These are phyloP conservation scores for Empidonax traillii DNA, from an alignment of 2,113 vertebrate genomes.

Conservation along the genomic window DNA sequence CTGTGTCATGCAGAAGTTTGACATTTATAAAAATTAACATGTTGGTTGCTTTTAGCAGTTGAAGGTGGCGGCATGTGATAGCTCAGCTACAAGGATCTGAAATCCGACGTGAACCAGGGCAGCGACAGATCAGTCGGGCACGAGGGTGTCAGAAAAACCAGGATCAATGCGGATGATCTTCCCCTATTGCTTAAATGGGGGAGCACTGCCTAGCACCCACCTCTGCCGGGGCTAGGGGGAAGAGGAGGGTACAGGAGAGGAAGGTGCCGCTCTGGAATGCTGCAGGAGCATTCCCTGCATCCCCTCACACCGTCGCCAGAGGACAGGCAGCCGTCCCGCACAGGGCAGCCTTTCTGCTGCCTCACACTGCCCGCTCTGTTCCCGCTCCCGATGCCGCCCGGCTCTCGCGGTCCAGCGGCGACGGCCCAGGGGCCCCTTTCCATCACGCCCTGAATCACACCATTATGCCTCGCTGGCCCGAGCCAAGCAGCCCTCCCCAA, in stretches of 20 bases:
- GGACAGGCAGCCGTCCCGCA: neutral
- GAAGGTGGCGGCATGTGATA: fast-evolving
- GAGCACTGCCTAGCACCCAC: neutral
- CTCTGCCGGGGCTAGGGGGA: neutral
- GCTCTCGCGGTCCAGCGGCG: neutral
- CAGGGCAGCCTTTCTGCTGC: conserved; percentile 52
- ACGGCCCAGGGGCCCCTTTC: conserved; percentile 10
- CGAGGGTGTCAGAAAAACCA: neutral
- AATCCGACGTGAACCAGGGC: neutral
- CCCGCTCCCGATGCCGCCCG: neutral
- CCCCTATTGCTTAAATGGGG: neutral
- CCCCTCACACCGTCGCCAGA: neutral
- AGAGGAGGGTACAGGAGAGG: neutral
- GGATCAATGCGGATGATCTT: fast-evolving
- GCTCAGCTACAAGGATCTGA: neutral
- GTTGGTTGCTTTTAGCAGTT: neutral
- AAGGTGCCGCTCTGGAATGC: neutral
- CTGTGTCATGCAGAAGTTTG: fast-evolving
- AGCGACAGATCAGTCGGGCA: neutral
- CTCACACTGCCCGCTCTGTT: conserved; percentile 62
- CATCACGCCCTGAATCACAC: conserved; percentile 31
- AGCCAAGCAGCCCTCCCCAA: conserved; percentile 21
- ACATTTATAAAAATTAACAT: fast-evolving
- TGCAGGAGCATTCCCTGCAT: neutral
- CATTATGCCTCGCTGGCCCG: neutral